These are phyloP conservation scores for Agrilus mali DNA, from an alignment of 2,888 invertebrate genomes.

Conservation along the genomic window DNA sequence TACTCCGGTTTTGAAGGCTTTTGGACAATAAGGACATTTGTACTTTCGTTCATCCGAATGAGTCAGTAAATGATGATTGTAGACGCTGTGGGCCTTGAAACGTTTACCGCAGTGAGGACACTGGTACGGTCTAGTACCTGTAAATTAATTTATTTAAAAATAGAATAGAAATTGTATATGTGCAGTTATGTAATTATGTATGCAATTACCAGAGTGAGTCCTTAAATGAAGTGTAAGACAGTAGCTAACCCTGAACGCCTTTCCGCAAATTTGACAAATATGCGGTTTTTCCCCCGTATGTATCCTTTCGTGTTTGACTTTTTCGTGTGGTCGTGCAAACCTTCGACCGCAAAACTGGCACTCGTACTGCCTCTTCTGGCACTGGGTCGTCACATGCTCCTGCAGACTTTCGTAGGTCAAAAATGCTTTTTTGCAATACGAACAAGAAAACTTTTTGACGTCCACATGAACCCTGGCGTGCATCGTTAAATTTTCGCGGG, in stretches of 20 bases:
- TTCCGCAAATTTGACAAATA: conserved; percentile 67
- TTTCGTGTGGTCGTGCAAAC: conserved; percentile 65
- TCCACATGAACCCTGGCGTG: conserved; percentile 57
- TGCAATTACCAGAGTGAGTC: conserved; percentile 45
- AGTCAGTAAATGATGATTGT: conserved; percentile 62
- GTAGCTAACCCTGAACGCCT: conserved; percentile 67
- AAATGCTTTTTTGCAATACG: conserved; percentile 31
- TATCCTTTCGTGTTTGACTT: conserved; percentile 74
- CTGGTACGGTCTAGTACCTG: conserved; percentile 59
- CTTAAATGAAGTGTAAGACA: conserved; percentile 69
- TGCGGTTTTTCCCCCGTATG: conserved; percentile 73
- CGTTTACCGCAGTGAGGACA: conserved; percentile 60
- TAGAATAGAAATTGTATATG: no score
- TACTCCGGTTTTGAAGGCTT: conserved; percentile 68
- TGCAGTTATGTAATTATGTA: no score
- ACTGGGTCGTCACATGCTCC: conserved; percentile 24
- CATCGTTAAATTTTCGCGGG: conserved; percentile 52
- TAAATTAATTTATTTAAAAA: no score
- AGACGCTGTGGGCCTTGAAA: conserved; percentile 69
- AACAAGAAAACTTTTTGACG: conserved; percentile 36
- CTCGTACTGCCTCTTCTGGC: conserved; percentile 42
- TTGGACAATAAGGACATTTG: conserved; percentile 63
- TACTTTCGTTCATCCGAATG: conserved; percentile 66
- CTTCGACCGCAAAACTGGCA: conserved; percentile 61
- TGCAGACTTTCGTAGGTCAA: conserved; percentile 24